Base-by-base conservation (phyloP, 1,140 invertebrate species). In the Notospermus geniculatus region DNA sequence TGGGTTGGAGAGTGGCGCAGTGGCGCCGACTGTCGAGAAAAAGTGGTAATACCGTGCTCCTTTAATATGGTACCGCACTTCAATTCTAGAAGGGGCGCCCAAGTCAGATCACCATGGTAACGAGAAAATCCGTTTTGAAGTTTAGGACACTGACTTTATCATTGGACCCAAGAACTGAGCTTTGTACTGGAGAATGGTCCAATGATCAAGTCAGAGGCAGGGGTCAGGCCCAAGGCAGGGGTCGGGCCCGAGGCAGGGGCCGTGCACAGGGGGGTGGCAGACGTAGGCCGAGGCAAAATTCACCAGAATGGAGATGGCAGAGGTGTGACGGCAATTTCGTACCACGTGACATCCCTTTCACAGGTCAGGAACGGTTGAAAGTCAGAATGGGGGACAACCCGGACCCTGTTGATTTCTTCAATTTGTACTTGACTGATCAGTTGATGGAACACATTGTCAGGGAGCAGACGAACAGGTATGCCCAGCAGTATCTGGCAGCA, bases 391-490 rank as follows among this genome's bases (percentile, higher is more conserved):
- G 19, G 25, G 46, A 50, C 46, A 50, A 7, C n/a, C 4, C n/a
- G 4, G 25, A 50, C n/a, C 19, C 46, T 9, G n/a, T 23, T 27
- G 25, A 19, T 9, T 50, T 23, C 39, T 50, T 50, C 25, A 23
- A 19, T 19, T 50, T 50, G 25, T 50, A 50, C 46, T 23, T 5
- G 5, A 50, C 46, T 23, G 46, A 50, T 27, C n/a, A 5, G 25
- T 23, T 50, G 4, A 50, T 50, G n/a, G 46, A 50, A 23, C 25
- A 23, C 19, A 7, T 50, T 50, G 46, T 50, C 5, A 19, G 25
- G 46, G 46, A 50, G 19, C n/a, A n/a, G 32, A 50, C 46, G n/a
- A 50, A 50, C 25, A 19, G 46, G 46, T 50, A 50, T n/a, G 46
- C 46, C 4, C 19, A n/a, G n/a, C 46, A 50, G 46, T 50, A 50